Base-by-base conservation (phyloP, 2,797 vertebrate species). In the Chloroceryle amazona region DNA sequence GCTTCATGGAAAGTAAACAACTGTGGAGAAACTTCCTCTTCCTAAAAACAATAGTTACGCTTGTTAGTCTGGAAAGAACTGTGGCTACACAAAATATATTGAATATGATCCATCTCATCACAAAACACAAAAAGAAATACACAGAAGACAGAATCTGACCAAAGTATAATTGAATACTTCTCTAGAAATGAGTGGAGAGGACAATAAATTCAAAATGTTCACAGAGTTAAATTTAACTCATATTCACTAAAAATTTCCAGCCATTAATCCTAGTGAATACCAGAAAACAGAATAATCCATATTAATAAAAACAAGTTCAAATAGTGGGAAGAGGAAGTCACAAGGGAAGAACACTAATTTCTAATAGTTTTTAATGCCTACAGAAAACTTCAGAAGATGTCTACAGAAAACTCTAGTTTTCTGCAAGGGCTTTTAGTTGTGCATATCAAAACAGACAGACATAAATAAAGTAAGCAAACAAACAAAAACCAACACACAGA, bases 1-100 rank as follows among this genome's bases (percentile, higher is more conserved):
- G 99, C 99, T 98, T 99, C 99, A 7, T 99, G 99, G 96, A 99
- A 99, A 91, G 98, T 99, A 94, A 99, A 99, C 97, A 99, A 98
- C 84, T 99, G 99, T 0, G 99, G 99, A 65, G 99, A 99, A 91
- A 99, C 99, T 83, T 99, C 99, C 81, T 99, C 99, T 91, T 99
- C 99, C 99, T 99, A 95, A 54, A 93, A 95, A 96, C 39, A 97
- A 60, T 4, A 94, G 66, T 33, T 76, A 93, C 52, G 2, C 15
- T 44, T 62, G 55, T 91, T 88, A 96, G 60, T 67, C 28, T 76
- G 16, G 17, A 70, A 87, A 68, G 35, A 90, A 65, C 9, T 33
- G n/a, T 37, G 25, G 25, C 41, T 74, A 83, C 49, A 68, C 33
- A 13, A 81, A 78, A 65, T 20, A 70, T 0, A 49, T 1, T 47